Conservation (phyloP, 2,888 invertebrate species). For the Beris morrisii region DNA sequence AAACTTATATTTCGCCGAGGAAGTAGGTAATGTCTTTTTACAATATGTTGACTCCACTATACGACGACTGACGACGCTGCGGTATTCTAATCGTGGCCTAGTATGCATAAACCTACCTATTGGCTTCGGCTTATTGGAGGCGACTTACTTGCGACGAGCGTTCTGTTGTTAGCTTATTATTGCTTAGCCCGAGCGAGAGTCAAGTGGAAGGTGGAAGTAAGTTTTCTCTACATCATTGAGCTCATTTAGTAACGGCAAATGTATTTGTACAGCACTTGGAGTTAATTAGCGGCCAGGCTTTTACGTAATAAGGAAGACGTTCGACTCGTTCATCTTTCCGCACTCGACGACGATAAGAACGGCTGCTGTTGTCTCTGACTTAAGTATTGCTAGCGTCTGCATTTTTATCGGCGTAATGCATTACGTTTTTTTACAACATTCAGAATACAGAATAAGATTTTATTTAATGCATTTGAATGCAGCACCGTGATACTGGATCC, state of each 20-base stretch:
- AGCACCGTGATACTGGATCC: too few relatives aligned
- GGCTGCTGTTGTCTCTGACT: too few relatives aligned
- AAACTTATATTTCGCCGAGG: constrained; percentile 24
- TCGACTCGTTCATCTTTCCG: constrained; percentile 7
- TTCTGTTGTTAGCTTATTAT: not conserved
- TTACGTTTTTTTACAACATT: too few relatives aligned
- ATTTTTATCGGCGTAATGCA: too few relatives aligned
- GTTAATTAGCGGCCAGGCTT: constrained; percentile 28
- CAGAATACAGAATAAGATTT: too few relatives aligned
- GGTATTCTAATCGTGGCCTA: constrained; percentile 30
- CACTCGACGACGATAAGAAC: too few relatives aligned
- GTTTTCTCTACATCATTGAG: constrained; percentile 28
- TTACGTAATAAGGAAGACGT: constrained; percentile 31
- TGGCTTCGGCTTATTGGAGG: too few relatives aligned
- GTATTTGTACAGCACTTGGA: constrained; percentile 30
- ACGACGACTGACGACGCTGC: not conserved
- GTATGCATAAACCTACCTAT: constrained; percentile 15
- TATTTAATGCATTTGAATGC: too few relatives aligned
- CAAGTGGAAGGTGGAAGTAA: constrained; percentile 32
- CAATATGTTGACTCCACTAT: constrained; percentile 6
- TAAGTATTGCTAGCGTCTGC: too few relatives aligned
- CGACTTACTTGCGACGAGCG: too few relatives aligned
- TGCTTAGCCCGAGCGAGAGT: constrained; percentile 5
- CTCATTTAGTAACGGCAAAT: constrained; percentile 28
- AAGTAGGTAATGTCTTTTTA: constrained; percentile 28